Percentiles rank a stretch among this genome's conserved stretches.
phyloP scores from a whole-genome alignment of 2,113 vertebrate genomes.

The Dolichallabes microphthalmus region DNA sequence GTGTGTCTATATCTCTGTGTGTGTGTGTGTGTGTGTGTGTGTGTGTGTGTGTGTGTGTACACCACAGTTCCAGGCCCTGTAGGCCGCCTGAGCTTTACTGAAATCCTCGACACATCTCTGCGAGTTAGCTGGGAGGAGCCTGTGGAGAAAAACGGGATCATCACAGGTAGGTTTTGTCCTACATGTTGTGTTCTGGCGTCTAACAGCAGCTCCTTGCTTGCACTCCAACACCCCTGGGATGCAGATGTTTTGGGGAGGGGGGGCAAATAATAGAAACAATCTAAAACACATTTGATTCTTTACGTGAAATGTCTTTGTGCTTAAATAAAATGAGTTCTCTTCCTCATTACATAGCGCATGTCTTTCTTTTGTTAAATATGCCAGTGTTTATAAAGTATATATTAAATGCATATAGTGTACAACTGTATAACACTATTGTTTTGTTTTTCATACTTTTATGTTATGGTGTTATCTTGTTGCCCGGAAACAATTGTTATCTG shows the following conservation, averaged over 20 bases:
- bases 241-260: slow-evolving; percentile 2
- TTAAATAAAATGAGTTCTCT: slow-evolving; percentile 44
- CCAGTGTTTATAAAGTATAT: slow-evolving; percentile 28
- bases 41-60: slow-evolving; percentile 35
- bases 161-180: slow-evolving; percentile 76
- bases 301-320: slow-evolving; percentile 37
- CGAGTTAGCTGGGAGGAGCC: slow-evolving; percentile 96
- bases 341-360: slow-evolving; percentile 36
- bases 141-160: slow-evolving; percentile 87
- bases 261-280: no score
- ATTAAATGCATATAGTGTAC: slow-evolving; percentile 46
- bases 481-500: slow-evolving; percentile 43
- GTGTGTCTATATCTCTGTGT: not conserved
- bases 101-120: slow-evolving; percentile 93
- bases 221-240: slow-evolving; percentile 6
- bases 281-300: slow-evolving; percentile 10
- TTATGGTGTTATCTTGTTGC: slow-evolving; percentile 37
- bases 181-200: slow-evolving; percentile 28
- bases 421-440: slow-evolving; percentile 46
- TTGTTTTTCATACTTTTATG: slow-evolving; percentile 36
- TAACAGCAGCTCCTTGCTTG: slow-evolving; percentile 20
- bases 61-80: slow-evolving; percentile 84
- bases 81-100: slow-evolving; percentile 88
- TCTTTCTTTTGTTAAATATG: slow-evolving; percentile 47
- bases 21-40: slow-evolving; percentile 21